Percentiles rank a stretch among this genome's conserved stretches.
These are phyloP conservation scores for Operophtera brumata DNA, from an alignment of 2,888 invertebrate species.

Conservation along the genomic window DNA sequence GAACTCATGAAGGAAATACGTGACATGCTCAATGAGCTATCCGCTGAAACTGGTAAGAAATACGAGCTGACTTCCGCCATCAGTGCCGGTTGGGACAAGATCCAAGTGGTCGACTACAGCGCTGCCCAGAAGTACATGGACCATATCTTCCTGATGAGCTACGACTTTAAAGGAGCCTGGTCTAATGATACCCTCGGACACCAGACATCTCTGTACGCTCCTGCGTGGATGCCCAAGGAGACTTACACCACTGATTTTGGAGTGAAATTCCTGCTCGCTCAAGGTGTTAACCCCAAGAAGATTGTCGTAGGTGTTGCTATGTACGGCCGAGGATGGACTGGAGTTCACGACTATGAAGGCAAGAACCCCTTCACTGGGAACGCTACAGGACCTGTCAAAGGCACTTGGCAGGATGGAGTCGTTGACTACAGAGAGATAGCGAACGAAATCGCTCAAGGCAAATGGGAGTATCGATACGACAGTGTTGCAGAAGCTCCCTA, in stretches of 20 bases:
- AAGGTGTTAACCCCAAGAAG: slow-evolving; percentile 72
- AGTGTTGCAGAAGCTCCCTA: slow-evolving; percentile 72
- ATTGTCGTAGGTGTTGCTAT: slow-evolving; percentile 73
- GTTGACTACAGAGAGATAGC: slow-evolving; percentile 75
- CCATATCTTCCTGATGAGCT: slow-evolving; percentile 75
- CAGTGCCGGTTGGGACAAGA: slow-evolving; percentile 76
- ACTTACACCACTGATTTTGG: slow-evolving; percentile 77
- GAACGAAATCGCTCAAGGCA: slow-evolving; percentile 63
- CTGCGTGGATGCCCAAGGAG: slow-evolving; percentile 68
- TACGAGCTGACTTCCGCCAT: slow-evolving; percentile 76
- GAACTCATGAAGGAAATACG: slow-evolving; percentile 69
- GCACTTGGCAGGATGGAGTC: slow-evolving; percentile 76
- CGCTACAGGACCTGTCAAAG: slow-evolving; percentile 71
- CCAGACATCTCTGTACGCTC: slow-evolving; percentile 68
- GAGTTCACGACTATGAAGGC: slow-evolving; percentile 61
- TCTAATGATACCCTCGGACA: slow-evolving; percentile 73
- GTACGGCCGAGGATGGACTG: slow-evolving; percentile 77
- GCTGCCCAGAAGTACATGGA: slow-evolving; percentile 75
- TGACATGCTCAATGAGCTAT: slow-evolving; percentile 67
- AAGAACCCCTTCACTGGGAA: slow-evolving; percentile 71
- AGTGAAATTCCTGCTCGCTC: slow-evolving; percentile 66
- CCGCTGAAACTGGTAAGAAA: slow-evolving; percentile 66
- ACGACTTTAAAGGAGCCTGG: slow-evolving; percentile 77
- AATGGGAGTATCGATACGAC: slow-evolving; percentile 74
- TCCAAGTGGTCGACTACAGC: slow-evolving; percentile 73